Conservation (phyloP, 2,888 invertebrate species). For the Drosophila meridionalis region DNA sequence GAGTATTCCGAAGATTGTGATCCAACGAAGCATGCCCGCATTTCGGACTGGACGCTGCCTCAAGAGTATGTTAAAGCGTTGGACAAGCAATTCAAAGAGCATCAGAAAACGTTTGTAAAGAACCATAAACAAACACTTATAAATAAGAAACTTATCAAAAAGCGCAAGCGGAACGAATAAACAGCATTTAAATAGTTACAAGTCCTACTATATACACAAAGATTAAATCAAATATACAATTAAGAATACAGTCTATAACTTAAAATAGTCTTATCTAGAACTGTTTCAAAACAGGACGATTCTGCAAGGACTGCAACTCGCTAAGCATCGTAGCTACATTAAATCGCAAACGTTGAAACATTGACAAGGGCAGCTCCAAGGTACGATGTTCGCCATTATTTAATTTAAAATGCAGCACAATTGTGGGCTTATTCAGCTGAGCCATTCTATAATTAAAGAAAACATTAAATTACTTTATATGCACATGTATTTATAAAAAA, state of each 20-base stretch:
- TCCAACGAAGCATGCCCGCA: conserved; percentile 87
- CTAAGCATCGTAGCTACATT: conserved; percentile 86
- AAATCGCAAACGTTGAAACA: conserved; percentile 86
- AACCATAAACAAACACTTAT: conserved; percentile 17
- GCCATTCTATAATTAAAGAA: conserved; percentile 71
- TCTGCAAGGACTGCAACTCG: conserved; percentile 86
- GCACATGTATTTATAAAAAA: conserved; percentile 47
- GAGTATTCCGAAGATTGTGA: conserved; percentile 89
- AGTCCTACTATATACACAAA: neutral
- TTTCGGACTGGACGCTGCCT: conserved; percentile 90
- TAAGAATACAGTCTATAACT: neutral
- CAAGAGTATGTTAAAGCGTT: conserved; percentile 87
- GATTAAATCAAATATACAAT: neutral
- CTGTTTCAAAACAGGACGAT: conserved; percentile 85
- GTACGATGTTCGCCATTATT: conserved; percentile 85
- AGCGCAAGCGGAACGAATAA: conserved; percentile 43
- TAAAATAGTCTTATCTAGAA: conserved; percentile 52
- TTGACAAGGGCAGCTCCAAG: conserved; percentile 86
- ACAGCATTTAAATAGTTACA: neutral
- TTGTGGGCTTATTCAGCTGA: conserved; percentile 84
- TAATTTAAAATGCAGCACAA: conserved; percentile 86
- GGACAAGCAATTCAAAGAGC: conserved; percentile 87
- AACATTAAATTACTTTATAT: conserved; percentile 13
- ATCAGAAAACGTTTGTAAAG: conserved; percentile 33
- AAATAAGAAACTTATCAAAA: conserved; percentile 32